Conservation (phyloP, 1,140 invertebrate species). For the Leptinotarsa texana region DNA sequence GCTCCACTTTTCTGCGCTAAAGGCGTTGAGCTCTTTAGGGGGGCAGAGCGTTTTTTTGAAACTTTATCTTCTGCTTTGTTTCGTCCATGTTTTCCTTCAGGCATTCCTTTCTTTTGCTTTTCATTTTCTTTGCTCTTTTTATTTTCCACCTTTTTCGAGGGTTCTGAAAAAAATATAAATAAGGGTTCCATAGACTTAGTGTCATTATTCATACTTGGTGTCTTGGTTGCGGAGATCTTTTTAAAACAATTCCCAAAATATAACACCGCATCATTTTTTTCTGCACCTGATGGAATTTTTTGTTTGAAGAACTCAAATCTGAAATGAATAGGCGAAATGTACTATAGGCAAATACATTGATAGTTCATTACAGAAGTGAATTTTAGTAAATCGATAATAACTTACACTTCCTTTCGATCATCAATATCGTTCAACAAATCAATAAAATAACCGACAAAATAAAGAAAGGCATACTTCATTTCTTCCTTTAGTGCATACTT, state of each 20-base stretch:
- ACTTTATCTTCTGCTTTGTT: neutral
- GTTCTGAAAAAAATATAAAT: neutral
- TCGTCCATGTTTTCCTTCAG: neutral
- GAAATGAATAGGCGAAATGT: neutral
- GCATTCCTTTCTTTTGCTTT: neutral
- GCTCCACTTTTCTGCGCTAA: neutral
- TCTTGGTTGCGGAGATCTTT: constrained; percentile 1
- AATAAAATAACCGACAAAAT: constrained; percentile 22
- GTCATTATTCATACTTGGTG: neutral
- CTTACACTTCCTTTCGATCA: constrained; percentile 27
- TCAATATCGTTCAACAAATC: constrained; percentile 8
- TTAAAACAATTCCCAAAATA: constrained; percentile 18
- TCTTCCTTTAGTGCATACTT: constrained; percentile 13
- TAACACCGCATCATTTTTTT: constrained; percentile 26
- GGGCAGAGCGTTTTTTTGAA: neutral
- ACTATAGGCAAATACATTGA: neutral
- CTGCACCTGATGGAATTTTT: constrained; percentile 15
- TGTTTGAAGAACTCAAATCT: constrained; percentile 18
- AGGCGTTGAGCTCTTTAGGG: neutral
- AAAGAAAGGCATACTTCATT: constrained; percentile 21
- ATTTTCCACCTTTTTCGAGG: neutral
- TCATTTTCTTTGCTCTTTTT: constrained; percentile 10
- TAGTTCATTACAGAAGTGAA: neutral
- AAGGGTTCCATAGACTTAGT: neutral
- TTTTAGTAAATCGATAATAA: neutral